Evolutionary conservation across 2,888 invertebrate genomes (phyloP).

Genomic region (Dryobotodes eremita): DNA sequence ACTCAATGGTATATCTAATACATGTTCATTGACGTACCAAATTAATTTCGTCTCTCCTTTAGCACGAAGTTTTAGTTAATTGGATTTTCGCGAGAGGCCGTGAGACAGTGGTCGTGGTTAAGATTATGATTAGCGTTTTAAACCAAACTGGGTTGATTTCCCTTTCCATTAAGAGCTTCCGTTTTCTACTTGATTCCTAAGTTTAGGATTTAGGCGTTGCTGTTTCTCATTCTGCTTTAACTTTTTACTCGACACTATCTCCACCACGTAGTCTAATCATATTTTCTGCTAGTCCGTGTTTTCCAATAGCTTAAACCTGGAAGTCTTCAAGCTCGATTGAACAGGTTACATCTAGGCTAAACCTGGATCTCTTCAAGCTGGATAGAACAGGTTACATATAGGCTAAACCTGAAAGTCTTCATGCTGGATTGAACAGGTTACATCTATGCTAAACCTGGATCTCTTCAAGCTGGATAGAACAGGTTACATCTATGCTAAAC

Average conservation of each 20-base stretch:
- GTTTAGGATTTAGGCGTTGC: neutral
- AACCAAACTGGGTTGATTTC: conserved; percentile 18
- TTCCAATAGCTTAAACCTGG: neutral
- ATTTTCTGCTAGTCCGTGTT: neutral
- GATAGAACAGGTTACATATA: neutral
- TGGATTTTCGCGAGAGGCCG: conserved; percentile 17
- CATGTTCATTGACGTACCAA: neutral
- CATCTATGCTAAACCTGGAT: neutral
- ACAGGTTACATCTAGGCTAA: neutral
- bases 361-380: neutral
- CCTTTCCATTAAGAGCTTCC: conserved; percentile 18
- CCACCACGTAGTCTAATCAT: neutral
- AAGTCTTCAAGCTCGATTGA: neutral
- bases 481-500: neutral
- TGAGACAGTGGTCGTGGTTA: conserved; percentile 21
- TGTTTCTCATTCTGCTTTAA: neutral
- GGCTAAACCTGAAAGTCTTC: no score
- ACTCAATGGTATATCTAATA: neutral
- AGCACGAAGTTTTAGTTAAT: conserved; percentile 25
- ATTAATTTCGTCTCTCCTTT: neutral
- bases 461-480: neutral
- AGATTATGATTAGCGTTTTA: conserved; percentile 19
- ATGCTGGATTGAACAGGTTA: neutral
- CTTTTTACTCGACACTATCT: neutral
- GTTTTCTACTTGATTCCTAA: conserved; percentile 10